Conservation (phyloP, 2,888 invertebrate genomes). For the Dicyrtomina minuta region DNA sequence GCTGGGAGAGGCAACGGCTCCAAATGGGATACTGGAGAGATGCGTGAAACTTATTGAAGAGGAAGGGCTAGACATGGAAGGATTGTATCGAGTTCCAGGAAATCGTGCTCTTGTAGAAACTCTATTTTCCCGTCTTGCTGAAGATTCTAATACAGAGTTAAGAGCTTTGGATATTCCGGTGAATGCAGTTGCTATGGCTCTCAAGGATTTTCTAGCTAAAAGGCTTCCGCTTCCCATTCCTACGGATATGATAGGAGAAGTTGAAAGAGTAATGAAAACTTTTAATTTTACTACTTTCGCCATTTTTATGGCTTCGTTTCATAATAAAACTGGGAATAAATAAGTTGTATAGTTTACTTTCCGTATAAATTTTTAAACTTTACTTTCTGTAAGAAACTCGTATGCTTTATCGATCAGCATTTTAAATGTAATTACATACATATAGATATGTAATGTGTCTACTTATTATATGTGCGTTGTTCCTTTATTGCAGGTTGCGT, state of each 20-base stretch:
- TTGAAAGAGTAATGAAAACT: slow-evolving; percentile 47
- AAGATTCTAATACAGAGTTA: slow-evolving; percentile 64
- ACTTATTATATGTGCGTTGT: background rate
- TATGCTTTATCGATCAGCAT: background rate
- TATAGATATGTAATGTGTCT: too few relatives aligned
- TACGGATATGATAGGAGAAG: slow-evolving; percentile 80
- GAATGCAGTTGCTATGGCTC: slow-evolving; percentile 93
- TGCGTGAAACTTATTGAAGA: slow-evolving; percentile 92
- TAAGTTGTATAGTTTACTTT: background rate
- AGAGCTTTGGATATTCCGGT: slow-evolving; percentile 70
- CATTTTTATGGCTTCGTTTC: background rate
- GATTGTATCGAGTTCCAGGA: slow-evolving; percentile 93
- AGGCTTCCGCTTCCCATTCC: slow-evolving; percentile 88
- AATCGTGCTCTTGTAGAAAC: slow-evolving; percentile 93
- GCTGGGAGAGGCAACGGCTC: slow-evolving; percentile 52
- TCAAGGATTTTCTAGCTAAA: slow-evolving; percentile 95
- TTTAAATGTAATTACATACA: background rate
- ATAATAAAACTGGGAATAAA: background rate
- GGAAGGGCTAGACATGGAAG: slow-evolving; percentile 91
- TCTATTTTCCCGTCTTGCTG: slow-evolving; percentile 88
- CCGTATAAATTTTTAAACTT: too few relatives aligned
- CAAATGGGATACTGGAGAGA: slow-evolving; percentile 71
- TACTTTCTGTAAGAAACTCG: background rate
- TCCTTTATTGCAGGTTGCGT: slow-evolving; percentile 44
- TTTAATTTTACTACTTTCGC: slow-evolving; percentile 7